These are phyloP conservation scores for Sycophila texana DNA, from an alignment of 2,888 invertebrate genomes.

Conservation along the genomic window DNA sequence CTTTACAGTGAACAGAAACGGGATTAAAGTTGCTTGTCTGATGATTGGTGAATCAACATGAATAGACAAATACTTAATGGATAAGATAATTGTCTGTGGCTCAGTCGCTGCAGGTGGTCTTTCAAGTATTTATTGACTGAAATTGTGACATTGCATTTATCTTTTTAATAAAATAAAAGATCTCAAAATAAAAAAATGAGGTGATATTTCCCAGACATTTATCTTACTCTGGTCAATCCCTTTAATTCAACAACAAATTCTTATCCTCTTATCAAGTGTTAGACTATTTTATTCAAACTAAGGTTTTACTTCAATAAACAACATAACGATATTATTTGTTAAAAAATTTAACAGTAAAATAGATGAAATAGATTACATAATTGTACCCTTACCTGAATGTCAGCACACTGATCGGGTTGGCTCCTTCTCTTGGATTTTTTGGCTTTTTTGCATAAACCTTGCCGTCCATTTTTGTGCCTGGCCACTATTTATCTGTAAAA, in stretches of 20 bases:
- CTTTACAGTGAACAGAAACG: background rate
- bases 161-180: background rate
- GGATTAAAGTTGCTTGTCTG: constrained; percentile 11
- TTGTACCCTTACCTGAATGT: constrained; percentile 77
- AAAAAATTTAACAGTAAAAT: background rate
- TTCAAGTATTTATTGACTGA: background rate
- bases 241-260: background rate
- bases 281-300: constrained; percentile 25
- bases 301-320: constrained; percentile 6
- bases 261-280: constrained; percentile 40
- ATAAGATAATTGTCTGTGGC: constrained; percentile 29
- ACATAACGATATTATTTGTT: constrained; percentile 8
- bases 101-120: constrained; percentile 18
- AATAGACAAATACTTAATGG: constrained; percentile 4
- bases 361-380: constrained; percentile 4
- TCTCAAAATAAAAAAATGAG: constrained; percentile 12
- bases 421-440: constrained; percentile 77
- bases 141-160: background rate
- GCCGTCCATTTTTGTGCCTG: constrained; percentile 67
- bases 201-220: background rate
- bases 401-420: constrained; percentile 77
- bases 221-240: constrained; percentile 14
- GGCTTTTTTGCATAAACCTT: constrained; percentile 66
- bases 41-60: constrained; percentile 18
- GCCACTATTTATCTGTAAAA: constrained; percentile 44